Evolutionary conservation across 1,140 invertebrate species (phyloP).

Genomic region (Plutomurus gul): DNA sequence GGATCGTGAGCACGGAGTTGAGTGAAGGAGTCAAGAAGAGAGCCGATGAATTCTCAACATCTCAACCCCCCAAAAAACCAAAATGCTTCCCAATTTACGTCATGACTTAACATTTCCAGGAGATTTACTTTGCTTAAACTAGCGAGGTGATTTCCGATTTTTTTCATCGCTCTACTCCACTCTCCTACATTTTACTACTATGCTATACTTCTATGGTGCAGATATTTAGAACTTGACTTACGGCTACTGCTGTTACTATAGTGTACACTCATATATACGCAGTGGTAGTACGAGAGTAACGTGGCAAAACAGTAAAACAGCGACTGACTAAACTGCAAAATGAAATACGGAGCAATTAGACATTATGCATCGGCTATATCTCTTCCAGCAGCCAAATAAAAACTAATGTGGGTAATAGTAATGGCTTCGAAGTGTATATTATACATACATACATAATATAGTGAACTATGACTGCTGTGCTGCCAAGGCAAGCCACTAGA

Average conservation of each 20-base stretch:
- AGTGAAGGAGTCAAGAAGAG: not conserved
- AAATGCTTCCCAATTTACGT: constrained; percentile 39
- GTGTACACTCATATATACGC: not conserved
- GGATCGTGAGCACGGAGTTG: too few species aligned
- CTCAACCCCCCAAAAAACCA: constrained; percentile 36
- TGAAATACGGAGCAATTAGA: constrained; percentile 29
- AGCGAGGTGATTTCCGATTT: constrained; percentile 29
- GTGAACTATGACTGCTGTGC: not conserved
- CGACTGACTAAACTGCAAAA: constrained; percentile 1
- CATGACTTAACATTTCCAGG: constrained; percentile 33
- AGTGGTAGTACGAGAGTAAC: not conserved
- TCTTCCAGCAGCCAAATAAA: constrained; percentile 2
- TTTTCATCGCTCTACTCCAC: constrained; percentile 26
- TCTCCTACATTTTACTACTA: too few species aligned
- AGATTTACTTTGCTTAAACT: constrained; percentile 41
- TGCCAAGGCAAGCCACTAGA: not conserved
- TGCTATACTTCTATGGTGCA: too few species aligned
- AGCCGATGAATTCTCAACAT: constrained; percentile 9
- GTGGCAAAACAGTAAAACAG: not conserved
- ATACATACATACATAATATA: too few species aligned
- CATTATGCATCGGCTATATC: constrained; percentile 17
- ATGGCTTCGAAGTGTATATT: too few species aligned
- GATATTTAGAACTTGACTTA: too few species aligned
- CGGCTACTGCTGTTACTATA: too few species aligned
- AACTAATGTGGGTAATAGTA: not conserved